Conservation (phyloP, 2,797 vertebrate genomes). For the Sebastes aleutianus region DNA sequence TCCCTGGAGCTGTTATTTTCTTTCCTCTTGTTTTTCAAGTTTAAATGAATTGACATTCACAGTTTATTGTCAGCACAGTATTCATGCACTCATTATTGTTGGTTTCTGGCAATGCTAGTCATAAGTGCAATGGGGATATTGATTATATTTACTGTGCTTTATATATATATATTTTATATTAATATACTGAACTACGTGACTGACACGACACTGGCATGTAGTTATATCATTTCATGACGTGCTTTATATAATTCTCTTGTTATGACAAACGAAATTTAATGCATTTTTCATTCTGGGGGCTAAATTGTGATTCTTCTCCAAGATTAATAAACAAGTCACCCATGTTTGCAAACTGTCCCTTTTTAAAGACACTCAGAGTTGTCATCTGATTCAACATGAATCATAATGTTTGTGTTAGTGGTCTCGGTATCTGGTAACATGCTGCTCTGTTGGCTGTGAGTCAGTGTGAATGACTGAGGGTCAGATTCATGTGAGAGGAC, state of each 20-base stretch:
- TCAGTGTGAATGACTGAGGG: slow-evolving; percentile 9
- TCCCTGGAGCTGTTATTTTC: background rate
- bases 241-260: background rate
- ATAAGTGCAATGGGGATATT: background rate
- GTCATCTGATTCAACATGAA: slow-evolving; percentile 2
- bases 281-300: background rate
- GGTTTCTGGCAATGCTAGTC: background rate
- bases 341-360: background rate
- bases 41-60: no score
- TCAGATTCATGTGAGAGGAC: slow-evolving; percentile 1
- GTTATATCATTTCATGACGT: background rate
- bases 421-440: background rate
- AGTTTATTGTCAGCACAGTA: background rate
- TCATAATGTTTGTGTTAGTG: slow-evolving; percentile 15
- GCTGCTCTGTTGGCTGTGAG: slow-evolving; percentile 14
- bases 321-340: background rate
- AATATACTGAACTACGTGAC: background rate
- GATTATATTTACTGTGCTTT: background rate
- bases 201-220: background rate
- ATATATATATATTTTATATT: background rate
- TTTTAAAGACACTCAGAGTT: slow-evolving; percentile 3
- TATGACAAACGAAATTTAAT: background rate
- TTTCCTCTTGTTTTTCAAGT: no score
- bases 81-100: background rate
- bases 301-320: background rate